Evolutionary conservation across 2,888 invertebrate genomes (phyloP).

Genomic region (Pedicia rivosa): DNA sequence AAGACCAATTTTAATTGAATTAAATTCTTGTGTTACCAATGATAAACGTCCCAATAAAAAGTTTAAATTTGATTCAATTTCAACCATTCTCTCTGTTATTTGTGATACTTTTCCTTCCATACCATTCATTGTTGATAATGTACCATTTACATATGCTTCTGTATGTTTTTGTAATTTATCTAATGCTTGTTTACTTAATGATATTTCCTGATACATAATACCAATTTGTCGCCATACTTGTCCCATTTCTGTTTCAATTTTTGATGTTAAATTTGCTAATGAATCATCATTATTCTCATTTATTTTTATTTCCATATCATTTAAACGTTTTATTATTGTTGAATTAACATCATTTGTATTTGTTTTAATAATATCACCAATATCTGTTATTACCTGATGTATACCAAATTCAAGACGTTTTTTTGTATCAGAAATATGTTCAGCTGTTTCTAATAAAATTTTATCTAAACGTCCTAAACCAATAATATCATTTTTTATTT

Average conservation of each 20-base stretch:
- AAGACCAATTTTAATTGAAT: constrained; percentile 59
- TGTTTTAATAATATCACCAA: constrained; percentile 48
- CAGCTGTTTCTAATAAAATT: constrained; percentile 66
- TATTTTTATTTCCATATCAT: constrained; percentile 50
- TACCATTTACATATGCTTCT: constrained; percentile 63
- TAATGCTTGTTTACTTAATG: constrained; percentile 55
- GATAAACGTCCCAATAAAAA: constrained; percentile 63
- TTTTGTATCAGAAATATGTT: constrained; percentile 70
- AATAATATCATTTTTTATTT: constrained; percentile 36
- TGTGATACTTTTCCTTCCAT: constrained; percentile 65
- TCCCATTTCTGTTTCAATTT: constrained; percentile 64
- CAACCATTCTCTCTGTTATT: constrained; percentile 59
- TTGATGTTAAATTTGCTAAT: constrained; percentile 53
- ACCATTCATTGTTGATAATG: constrained; percentile 55
- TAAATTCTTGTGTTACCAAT: constrained; percentile 71
- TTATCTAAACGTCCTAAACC: too few species aligned
- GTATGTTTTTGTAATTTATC: constrained; percentile 59
- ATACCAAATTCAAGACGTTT: constrained; percentile 72
- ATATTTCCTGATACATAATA: constrained; percentile 72
- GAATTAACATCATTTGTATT: constrained; percentile 48
- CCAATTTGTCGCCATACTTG: constrained; percentile 85
- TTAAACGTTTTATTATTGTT: constrained; percentile 52
- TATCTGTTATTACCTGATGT: constrained; percentile 61
- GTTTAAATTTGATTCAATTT: constrained; percentile 70
- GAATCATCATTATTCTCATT: constrained; percentile 55